Percentiles rank a stretch among this genome's conserved stretches.
Conservation (phyloP, 2,797 vertebrate genomes). For the Pantherophis alleghaniensis region DNA sequence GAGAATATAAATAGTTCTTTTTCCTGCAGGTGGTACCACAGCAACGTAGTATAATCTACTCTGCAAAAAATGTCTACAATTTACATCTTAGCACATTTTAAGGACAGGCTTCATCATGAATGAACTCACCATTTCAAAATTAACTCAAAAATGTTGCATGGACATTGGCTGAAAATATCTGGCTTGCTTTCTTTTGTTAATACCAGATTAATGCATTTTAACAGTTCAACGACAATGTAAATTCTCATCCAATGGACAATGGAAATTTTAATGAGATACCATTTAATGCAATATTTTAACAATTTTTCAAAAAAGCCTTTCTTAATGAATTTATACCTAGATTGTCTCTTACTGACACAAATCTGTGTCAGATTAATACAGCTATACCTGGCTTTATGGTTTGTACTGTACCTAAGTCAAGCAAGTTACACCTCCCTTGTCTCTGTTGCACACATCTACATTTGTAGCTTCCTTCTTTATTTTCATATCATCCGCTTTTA, state of each 20-base stretch:
- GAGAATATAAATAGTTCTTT: background rate
- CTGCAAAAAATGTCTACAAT: background rate
- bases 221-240: background rate
- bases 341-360: background rate
- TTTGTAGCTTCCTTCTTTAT: background rate
- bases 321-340: background rate
- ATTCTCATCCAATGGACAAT: background rate
- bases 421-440: background rate
- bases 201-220: background rate
- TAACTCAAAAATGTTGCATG: background rate
- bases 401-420: background rate
- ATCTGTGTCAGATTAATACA: background rate
- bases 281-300: background rate
- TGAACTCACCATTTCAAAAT: background rate
- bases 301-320: background rate
- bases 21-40: background rate
- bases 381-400: background rate
- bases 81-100: background rate
- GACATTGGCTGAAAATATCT: too few species aligned
- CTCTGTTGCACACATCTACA: background rate
- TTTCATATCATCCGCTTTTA: background rate
- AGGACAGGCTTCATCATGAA: background rate
- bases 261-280: background rate
- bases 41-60: background rate
- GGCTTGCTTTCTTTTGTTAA: background rate